Conservation (phyloP, 2,113 vertebrate species). For the Hemiprocne comata region DNA sequence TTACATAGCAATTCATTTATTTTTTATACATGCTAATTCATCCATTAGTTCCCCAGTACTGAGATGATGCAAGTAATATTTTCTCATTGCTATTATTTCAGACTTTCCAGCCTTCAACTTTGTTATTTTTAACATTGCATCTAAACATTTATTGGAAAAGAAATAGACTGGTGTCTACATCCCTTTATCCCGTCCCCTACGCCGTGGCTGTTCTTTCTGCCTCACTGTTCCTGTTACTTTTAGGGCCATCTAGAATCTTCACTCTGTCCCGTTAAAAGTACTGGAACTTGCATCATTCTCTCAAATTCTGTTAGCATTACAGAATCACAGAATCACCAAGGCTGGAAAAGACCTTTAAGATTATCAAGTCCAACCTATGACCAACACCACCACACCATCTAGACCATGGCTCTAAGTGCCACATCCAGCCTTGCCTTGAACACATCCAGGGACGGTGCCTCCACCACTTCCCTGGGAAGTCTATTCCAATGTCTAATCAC, state of each 20-base stretch:
- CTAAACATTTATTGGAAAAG: neutral
- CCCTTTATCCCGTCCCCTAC: neutral
- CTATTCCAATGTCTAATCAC: no score
- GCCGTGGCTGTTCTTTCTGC: neutral
- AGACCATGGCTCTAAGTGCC: no score
- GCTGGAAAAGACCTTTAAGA: no score
- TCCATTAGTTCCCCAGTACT: neutral
- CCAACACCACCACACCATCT: no score
- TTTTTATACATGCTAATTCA: neutral
- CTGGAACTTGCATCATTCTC: neutral
- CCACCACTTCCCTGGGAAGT: no score
- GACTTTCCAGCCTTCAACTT: neutral
- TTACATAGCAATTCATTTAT: neutral
- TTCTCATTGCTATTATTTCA: neutral
- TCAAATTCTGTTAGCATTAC: neutral
- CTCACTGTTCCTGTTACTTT: neutral
- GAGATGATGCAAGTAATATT: neutral
- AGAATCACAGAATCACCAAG: no score
- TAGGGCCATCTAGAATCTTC: neutral
- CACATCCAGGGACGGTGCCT: no score
- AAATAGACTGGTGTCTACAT: neutral
- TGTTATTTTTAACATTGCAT: neutral
- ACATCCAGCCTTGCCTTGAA: no score
- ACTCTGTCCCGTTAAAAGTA: neutral
- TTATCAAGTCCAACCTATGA: no score